These are phyloP conservation scores for Hesperia comma DNA, from an alignment of 2,888 invertebrate genomes.

Conservation along the genomic window DNA sequence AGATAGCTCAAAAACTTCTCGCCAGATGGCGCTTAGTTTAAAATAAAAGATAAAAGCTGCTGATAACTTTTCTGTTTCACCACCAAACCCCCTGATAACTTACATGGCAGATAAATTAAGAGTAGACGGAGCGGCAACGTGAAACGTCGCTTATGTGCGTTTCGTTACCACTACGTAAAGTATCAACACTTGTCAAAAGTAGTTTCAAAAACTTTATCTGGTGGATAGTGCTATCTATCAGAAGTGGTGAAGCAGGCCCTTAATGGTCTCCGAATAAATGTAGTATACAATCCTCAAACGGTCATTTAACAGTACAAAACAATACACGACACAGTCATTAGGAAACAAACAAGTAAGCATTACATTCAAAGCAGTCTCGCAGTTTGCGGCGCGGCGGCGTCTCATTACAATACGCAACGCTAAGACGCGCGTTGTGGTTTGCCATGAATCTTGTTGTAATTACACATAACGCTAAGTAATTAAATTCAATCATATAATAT, in stretches of 20 bases:
- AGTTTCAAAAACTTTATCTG: background rate
- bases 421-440: slow-evolving; percentile 17
- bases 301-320: slow-evolving; percentile 3
- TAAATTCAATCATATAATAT: slow-evolving; percentile 10
- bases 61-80: no score
- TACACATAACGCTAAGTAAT: slow-evolving; percentile 19
- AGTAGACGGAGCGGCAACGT: no score
- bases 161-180: no score
- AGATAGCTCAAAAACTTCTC: no score
- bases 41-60: no score
- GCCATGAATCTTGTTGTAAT: slow-evolving; percentile 24
- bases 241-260: no score
- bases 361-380: slow-evolving; percentile 2
- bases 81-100: no score
- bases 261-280: background rate
- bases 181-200: no score
- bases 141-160: no score
- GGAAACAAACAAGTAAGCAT: slow-evolving; percentile 10
- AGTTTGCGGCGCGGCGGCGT: slow-evolving; percentile 11
- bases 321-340: slow-evolving; percentile 13
- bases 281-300: background rate
- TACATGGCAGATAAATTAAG: no score
- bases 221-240: no score
- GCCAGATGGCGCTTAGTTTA: no score
- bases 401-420: slow-evolving; percentile 9